Evolutionary conservation across 2,113 vertebrate genomes (phyloP).

Genomic region (Hystrix brachyura): DNA sequence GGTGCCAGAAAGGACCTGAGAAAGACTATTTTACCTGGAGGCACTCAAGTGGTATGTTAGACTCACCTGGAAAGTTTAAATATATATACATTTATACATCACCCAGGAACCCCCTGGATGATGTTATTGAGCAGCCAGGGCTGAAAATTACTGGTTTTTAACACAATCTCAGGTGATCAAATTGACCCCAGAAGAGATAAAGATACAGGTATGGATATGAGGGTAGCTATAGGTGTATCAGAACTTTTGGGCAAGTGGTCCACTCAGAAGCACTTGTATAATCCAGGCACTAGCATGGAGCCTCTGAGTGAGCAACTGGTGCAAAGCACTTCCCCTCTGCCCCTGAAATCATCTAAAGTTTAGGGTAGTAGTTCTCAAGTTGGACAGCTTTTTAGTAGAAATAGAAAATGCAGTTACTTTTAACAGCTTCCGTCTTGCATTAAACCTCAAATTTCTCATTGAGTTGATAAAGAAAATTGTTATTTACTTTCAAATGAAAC

Average conservation of each 20-base stretch:
- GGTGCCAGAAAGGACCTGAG: not conserved
- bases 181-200: not conserved
- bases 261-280: not conserved
- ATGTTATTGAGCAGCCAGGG: not conserved
- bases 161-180: not conserved
- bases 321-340: not conserved
- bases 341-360: slow-evolving; percentile 5
- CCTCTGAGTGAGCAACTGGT: not conserved
- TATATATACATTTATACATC: too few relatives aligned
- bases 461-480: not conserved
- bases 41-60: not conserved
- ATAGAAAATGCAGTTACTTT: not conserved
- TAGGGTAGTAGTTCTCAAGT: not conserved
- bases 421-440: not conserved
- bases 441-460: slow-evolving; percentile 20
- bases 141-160: not conserved
- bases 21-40: not conserved
- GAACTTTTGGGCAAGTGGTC: not conserved
- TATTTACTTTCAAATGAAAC: slow-evolving; percentile 18
- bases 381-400: not conserved
- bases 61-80: not conserved
- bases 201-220: not conserved
- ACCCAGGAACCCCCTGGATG: not conserved
- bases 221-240: not conserved
- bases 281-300: not conserved